Evolutionary conservation across 2,888 invertebrate genomes (phyloP), one percentile per base, ranked within the genome.

Genomic region (Chaitophorus viminalis): DNA sequence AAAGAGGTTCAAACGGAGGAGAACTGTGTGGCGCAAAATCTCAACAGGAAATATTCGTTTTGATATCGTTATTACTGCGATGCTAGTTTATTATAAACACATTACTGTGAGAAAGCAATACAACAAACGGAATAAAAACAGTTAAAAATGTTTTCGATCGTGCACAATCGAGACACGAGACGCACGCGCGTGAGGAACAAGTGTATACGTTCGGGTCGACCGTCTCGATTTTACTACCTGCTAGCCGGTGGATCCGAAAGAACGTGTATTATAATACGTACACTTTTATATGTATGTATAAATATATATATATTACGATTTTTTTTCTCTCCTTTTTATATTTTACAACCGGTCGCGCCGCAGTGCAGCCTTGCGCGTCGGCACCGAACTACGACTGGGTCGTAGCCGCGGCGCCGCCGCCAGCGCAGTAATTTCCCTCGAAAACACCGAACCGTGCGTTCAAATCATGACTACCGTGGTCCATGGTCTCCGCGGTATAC

Each of bases 361-460:
- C 81, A 81, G 81, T 81, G 81, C 31, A 46, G 81, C 81, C 81
- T 39, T 39, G 39, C 36, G 39, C 9, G 39, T 39, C 65, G 81
- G 65, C 65, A 31, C 78, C 14, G 2, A 17, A 18, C 72, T 5
- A 46, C 46, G 11, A 11, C 46, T 46, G 46, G 46, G 14, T 46
- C 46, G 46, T 14, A 11, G 46, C 14, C 46, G 29, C 31, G 39
- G 5, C 8, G 3, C 11, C 39, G 39, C 14, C 14, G 14, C 18
- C 31, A 11, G 5, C 8, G 3, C 11, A 6, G 39, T 39, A 11
- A 46, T 46, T 52, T 78, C 54, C 5, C 77, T 5, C 14, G 25
- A 54, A 46, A 29, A 54, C 31, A 21, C 31, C 14, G 18, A n/a
- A 17, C 6, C 77, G 77, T 3, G 52, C 77, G 77, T 31, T 33